These are phyloP conservation scores for Chloebia gouldiae DNA, from an alignment of 2,113 vertebrate species.

Conservation along the genomic window DNA sequence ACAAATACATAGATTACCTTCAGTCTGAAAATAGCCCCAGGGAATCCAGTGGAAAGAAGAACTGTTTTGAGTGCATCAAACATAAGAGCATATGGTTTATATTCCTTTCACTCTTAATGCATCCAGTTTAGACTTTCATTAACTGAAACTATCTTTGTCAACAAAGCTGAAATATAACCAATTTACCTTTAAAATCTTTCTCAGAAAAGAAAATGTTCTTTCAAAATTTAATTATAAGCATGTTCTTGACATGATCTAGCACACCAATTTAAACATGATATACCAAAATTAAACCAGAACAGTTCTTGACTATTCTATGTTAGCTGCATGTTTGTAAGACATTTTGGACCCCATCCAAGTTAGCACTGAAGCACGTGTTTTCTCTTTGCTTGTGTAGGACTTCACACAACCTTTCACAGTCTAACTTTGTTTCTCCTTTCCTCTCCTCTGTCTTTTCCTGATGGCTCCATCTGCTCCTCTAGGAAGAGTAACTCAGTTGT, in stretches of 20 bases:
- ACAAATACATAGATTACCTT: background rate
- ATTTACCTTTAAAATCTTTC: background rate
- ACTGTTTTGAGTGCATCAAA: constrained; percentile 12
- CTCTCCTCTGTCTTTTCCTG: background rate
- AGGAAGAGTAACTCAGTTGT: background rate
- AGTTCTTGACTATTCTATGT: background rate
- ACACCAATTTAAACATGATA: background rate
- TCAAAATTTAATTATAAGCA: constrained; percentile 5
- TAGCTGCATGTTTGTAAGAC: background rate
- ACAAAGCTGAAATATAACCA: background rate
- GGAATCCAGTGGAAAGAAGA: background rate
- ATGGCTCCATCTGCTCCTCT: background rate
- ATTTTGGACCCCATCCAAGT: background rate
- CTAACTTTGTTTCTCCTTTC: background rate
- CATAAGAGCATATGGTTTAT: constrained; percentile 6
- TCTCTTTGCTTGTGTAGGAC: background rate
- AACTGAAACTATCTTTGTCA: constrained; percentile 37
- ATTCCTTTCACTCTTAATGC: constrained; percentile 1
- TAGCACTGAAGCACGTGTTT: background rate
- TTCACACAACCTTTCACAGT: background rate
- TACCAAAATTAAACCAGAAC: constrained; percentile 13
- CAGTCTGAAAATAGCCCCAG: background rate
- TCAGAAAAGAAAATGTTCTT: background rate
- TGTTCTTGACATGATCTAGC: background rate
- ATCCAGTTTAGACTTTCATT: constrained; percentile 9